Evolutionary conservation across 2,113 vertebrate genomes (phyloP), one percentile per base, ranked within the genome.

Genomic region (Eidolon helvum): DNA sequence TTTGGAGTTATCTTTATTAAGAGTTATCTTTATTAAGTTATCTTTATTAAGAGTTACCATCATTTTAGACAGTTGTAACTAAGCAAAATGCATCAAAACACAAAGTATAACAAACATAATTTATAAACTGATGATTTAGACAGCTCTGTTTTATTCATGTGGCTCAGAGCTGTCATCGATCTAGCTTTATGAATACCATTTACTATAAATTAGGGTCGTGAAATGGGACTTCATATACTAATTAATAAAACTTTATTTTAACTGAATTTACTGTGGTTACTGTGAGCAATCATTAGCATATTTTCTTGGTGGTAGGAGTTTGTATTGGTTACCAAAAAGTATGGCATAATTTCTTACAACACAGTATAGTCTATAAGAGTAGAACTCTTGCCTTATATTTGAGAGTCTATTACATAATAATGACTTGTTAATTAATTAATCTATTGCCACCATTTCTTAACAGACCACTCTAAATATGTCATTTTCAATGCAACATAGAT

Each of bases 101-200:
- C 19, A 35, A 91, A 72, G 2, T 93, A 61, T 85, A 61, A 28
- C 65, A 91, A 95, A 50, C 7, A 59, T 35, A 38, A 22, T 59
- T 86, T 86, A 38, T 88, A n/a, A 15, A 93, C 45, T 91, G 28
- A 22, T 95, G 45, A 87, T 82, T 83, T 40, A 77, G 16, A 87
- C 59, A 4, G 55, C 15, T 26, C 2, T 61, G 45, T 94, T 87
- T 14, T 48, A 68, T 68, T 90, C 10, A 45, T 63, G 12, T 84
- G 26, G 22, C 14, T 69, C 43, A 84, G n/a, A 88, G 61, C 7
- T 53, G 0, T 78, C 59, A 43, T n/a, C 30, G 6, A 78, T 68
- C 28, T 69, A 22, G 7, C 61, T 84, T 95, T 97, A 55, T 82
- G 24, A 95, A 82, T 19, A 75, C 16, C 5, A 35, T 82, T 91